These are phyloP conservation scores for Sarcophaga carnaria DNA, from an alignment of 2,888 invertebrate species.

Conservation along the genomic window DNA sequence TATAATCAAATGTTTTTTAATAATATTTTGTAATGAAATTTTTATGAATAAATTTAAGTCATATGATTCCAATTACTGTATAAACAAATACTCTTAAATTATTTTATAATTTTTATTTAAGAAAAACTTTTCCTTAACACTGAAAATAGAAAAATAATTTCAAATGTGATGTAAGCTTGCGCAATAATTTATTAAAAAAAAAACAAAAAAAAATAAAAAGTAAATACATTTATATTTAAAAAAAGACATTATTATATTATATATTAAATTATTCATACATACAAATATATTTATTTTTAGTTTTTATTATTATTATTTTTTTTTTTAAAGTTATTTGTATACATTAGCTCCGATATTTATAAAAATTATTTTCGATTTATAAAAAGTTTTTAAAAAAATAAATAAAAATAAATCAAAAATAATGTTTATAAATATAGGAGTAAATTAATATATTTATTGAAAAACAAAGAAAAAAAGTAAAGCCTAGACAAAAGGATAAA, in stretches of 20 bases:
- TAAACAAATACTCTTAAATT: background rate
- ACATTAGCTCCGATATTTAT: no score
- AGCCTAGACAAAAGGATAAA: background rate
- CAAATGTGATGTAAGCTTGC: slow-evolving; percentile 64
- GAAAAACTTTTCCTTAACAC: slow-evolving; percentile 24
- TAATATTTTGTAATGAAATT: background rate
- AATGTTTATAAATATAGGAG: no score
- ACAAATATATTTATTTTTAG: slow-evolving; percentile 2
- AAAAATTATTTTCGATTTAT: no score
- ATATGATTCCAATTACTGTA: background rate
- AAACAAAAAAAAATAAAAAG: background rate
- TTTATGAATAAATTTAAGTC: background rate
- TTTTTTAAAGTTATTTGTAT: no score
- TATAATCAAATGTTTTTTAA: no score
- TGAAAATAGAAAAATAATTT: slow-evolving; percentile 1
- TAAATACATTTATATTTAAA: slow-evolving; percentile 20
- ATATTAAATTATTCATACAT: slow-evolving; percentile 34
- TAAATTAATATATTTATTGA: no score
- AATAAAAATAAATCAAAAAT: no score
- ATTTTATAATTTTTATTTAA: slow-evolving; percentile 28
- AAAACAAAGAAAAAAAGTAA: background rate
- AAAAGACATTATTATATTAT: slow-evolving; percentile 15
- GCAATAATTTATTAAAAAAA: slow-evolving; percentile 56
- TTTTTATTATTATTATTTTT: no score
- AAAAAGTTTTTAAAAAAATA: no score